phyloP scores from a whole-genome alignment of 2,797 vertebrate genomes.

The Aphelocoma californica region DNA sequence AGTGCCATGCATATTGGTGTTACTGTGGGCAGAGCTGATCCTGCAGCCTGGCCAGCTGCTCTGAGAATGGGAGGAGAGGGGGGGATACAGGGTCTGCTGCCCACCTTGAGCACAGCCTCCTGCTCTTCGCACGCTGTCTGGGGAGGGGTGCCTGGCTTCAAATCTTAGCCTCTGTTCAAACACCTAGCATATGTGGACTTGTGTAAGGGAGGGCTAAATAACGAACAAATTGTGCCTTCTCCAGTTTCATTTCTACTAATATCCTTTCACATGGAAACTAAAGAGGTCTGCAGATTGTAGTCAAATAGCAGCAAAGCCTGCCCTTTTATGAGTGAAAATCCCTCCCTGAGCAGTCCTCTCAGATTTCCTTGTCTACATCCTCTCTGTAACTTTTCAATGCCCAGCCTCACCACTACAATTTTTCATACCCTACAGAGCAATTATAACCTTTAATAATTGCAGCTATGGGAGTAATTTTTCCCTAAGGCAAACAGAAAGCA shows the following conservation, averaged over 20 bases:
- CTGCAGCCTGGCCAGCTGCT: background rate
- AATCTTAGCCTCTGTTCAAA: background rate
- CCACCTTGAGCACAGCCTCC: rapidly evolving
- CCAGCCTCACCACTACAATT: background rate
- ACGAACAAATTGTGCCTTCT: background rate
- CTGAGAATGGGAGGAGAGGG: background rate
- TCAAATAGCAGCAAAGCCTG: background rate
- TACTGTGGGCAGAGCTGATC: background rate
- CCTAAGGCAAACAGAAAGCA: background rate
- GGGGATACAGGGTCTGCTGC: background rate
- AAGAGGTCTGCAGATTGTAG: background rate
- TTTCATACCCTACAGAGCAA: background rate
- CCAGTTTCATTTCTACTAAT: background rate
- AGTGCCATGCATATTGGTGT: rapidly evolving
- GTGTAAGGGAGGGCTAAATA: background rate
- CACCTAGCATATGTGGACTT: background rate
- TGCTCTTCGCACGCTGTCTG: rapidly evolving
- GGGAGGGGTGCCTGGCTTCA: background rate
- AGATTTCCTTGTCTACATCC: background rate
- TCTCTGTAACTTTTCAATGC: background rate
- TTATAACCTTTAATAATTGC: background rate
- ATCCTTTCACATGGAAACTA: background rate
- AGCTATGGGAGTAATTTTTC: background rate
- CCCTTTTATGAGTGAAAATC: background rate
- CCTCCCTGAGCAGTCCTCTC: background rate